phyloP scores from a whole-genome alignment of 2,797 vertebrate species.

The Xyrichtys novacula region DNA sequence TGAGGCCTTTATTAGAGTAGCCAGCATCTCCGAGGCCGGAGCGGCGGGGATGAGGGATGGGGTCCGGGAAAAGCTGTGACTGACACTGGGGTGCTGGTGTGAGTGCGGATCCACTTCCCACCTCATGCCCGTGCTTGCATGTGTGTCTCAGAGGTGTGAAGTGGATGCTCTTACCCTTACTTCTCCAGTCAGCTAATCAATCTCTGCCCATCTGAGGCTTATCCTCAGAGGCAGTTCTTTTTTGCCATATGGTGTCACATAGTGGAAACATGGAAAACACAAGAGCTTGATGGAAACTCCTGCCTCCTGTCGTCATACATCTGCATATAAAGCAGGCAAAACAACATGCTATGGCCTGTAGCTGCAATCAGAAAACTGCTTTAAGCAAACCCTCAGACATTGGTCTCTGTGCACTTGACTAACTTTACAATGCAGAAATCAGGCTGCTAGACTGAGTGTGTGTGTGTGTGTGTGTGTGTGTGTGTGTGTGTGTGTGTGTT shows the following conservation, averaged over 20 bases:
- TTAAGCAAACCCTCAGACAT: conserved; percentile 56
- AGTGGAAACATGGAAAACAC: conserved; percentile 33
- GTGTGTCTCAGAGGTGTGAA: conserved; percentile 68
- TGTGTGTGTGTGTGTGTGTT: conserved; percentile 17
- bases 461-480: conserved; percentile 21
- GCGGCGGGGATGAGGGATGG: conserved; percentile 65
- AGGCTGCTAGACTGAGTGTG: conserved; percentile 54
- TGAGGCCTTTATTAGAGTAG: conserved; percentile 81
- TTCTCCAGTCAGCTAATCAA: conserved; percentile 58
- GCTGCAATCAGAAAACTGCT: conserved; percentile 69
- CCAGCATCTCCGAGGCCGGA: conserved; percentile 72
- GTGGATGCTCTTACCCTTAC: conserved; percentile 63
- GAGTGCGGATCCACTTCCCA: conserved; percentile 48
- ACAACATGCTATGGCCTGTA: conserved; percentile 45
- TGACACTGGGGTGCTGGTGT: conserved; percentile 63
- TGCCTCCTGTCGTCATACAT: conserved; percentile 38
- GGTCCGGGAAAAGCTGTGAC: conserved; percentile 74
- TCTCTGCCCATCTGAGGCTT: conserved; percentile 49
- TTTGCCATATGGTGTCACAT: conserved; percentile 44
- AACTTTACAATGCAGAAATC: conserved; percentile 76
- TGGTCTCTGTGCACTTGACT: conserved; percentile 69
- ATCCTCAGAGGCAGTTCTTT: conserved; percentile 40
- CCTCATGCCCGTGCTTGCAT: conserved; percentile 52
- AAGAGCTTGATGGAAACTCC: conserved; percentile 28
- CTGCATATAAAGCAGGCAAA: conserved; percentile 55